Percentiles rank a stretch among this genome's conserved stretches.
These are phyloP conservation scores for Nasonovia ribisnigri DNA, from an alignment of 2,888 invertebrate genomes.

Conservation along the genomic window DNA sequence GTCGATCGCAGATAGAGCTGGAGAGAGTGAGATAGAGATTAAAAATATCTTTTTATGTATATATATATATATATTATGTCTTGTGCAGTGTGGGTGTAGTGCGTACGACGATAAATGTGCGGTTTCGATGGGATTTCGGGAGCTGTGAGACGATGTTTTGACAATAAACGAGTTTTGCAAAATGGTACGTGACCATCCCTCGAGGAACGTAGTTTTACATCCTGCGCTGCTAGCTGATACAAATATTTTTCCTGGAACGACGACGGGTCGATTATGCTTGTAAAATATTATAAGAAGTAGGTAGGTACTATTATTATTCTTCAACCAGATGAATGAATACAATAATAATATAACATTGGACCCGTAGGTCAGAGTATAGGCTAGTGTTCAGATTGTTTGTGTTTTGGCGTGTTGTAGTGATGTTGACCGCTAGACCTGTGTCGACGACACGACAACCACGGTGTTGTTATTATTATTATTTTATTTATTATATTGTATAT, in stretches of 20 bases:
- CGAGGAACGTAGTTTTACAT: constrained; percentile 19
- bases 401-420: not conserved
- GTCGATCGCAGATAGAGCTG: not conserved
- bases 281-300: not conserved
- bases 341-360: not conserved
- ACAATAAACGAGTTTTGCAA: constrained; percentile 42
- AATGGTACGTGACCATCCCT: constrained; percentile 50
- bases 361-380: not conserved
- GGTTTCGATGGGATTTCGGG: constrained; percentile 52
- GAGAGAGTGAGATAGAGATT: not conserved
- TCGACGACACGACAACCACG: not conserved
- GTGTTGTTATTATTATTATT: not conserved
- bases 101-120: not conserved
- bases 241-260: constrained; percentile 14
- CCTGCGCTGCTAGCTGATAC: not conserved
- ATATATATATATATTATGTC: not conserved
- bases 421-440: not conserved
- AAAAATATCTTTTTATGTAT: not conserved
- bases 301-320: not conserved
- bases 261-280: not conserved
- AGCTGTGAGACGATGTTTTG: constrained; percentile 54
- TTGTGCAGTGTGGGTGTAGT: not conserved
- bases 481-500: not conserved
- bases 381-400: not conserved
- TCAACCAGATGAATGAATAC: not conserved